Evolutionary conservation across 1,140 invertebrate species (phyloP), one percentile per base, ranked within the genome.

Genomic region (Propsilocerus akamusi): DNA sequence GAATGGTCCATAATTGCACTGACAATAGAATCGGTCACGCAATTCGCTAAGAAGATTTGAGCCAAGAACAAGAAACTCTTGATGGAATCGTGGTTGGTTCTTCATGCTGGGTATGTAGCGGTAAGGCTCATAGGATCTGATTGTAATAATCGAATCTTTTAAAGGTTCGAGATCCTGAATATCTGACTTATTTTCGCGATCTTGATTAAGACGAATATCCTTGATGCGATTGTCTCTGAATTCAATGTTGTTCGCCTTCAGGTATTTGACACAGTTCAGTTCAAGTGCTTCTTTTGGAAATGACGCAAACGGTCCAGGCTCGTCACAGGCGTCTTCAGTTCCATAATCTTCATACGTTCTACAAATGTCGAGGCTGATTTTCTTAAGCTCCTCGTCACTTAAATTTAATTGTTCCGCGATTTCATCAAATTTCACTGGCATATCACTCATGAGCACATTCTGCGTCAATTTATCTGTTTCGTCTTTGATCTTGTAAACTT

Each of bases 21-120:
- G 55, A 59, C 85, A 89, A 1, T 59, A 63, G 49, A 87, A 77
- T 53, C 72, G 72, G 56, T 86, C 80, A 14, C 78, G 66, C 12
- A 88, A 60, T 22, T 74, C 71, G 24, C 70, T 68, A 51, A 89
- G 62, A 24, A 63, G 70, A 54, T 84, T 77, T 32, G 65, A 66
- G 0, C 80, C 81, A 22, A 76, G 56, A 22, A 86, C 65, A 11
- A 74, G 57, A 41, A 80, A 66, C 51, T 80, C 72, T 57, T 73
- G 71, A 32, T 65, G 64, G 37, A 76, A 72, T 24, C 68, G 57
- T 7, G 70, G 71, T 58, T 60, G 59, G 20, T 14, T 46, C 47
- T 48, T 55, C 17, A 47, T 28, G 48, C 17, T 47, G 49, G 62
- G 55, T 17, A 56, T 49, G 10, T 58, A 61, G 6, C 55, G 51